A percentile compares a stretch with the other conserved stretches of the same genome.
Conservation (phyloP, 2,888 invertebrate species). For the Ochlodes sylvanus region DNA sequence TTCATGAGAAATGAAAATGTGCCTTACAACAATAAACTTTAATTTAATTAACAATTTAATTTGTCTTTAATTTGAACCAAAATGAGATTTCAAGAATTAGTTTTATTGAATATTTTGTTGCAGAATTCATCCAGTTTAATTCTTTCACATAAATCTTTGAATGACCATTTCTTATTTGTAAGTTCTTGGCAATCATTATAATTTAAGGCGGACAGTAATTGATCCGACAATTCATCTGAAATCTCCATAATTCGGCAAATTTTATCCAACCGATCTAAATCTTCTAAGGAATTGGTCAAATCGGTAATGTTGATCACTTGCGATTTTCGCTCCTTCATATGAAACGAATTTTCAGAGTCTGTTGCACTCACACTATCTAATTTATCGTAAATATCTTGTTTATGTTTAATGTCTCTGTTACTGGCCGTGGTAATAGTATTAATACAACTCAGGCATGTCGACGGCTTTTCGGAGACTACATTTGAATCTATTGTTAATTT, state of each 20-base stretch:
- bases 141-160: constrained; percentile 73
- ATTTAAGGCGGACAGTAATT: constrained; percentile 65
- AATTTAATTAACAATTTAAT: constrained; percentile 16
- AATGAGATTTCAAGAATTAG: not conserved
- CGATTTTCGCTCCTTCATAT: constrained; percentile 66
- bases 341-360: constrained; percentile 70
- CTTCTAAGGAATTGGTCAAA: constrained; percentile 70
- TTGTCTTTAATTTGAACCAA: constrained; percentile 10
- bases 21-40: constrained; percentile 48
- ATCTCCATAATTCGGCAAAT: constrained; percentile 80
- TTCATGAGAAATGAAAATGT: constrained; percentile 41
- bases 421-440: constrained; percentile 50
- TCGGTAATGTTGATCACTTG: constrained; percentile 70
- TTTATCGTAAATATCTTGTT: constrained; percentile 73
- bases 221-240: constrained; percentile 75
- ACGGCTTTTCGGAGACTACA: constrained; percentile 42
- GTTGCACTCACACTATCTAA: constrained; percentile 70
- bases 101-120: constrained; percentile 64
- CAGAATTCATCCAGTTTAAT: constrained; percentile 77
- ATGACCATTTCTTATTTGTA: constrained; percentile 66
- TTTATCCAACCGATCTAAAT: constrained; percentile 70
- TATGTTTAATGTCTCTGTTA: constrained; percentile 46
- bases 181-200: constrained; percentile 40
- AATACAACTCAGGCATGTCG: constrained; percentile 45
- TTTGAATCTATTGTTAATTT: constrained; percentile 31